Evolutionary conservation across 1,140 invertebrate species (phyloP).

Genomic region (Oscheius sp.): DNA sequence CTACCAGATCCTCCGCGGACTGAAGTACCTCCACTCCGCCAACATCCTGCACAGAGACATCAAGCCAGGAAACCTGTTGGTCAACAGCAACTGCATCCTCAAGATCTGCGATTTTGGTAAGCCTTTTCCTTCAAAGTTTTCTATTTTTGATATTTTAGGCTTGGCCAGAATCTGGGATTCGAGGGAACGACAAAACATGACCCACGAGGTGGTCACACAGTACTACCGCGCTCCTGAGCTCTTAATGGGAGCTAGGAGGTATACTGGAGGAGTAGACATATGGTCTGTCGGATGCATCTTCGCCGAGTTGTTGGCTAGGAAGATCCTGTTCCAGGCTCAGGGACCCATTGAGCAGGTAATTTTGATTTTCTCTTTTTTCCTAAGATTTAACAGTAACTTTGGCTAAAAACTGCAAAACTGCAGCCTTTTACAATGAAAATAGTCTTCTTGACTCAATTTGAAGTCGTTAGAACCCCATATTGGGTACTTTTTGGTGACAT

Average conservation of each 20-base stretch:
- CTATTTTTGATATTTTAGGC: too few relatives aligned
- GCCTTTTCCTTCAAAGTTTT: too few relatives aligned
- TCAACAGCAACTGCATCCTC: constrained; percentile 99
- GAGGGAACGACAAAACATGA: constrained; percentile 88
- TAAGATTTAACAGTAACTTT: constrained; percentile 2
- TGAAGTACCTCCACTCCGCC: constrained; percentile 99
- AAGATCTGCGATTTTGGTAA: constrained; percentile 99
- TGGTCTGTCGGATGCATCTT: constrained; percentile 99
- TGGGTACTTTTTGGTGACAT: too few relatives aligned
- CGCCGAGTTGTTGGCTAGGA: constrained; percentile 85
- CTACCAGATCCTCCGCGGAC: constrained; percentile 96
- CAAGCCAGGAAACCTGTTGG: constrained; percentile 93
- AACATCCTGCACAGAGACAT: constrained; percentile 97
- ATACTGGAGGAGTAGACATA: constrained; percentile 82
- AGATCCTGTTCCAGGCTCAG: constrained; percentile 94
- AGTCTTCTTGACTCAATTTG: too few relatives aligned
- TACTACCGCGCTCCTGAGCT: constrained; percentile 78
- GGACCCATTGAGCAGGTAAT: constrained; percentile 85
- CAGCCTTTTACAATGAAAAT: too few relatives aligned
- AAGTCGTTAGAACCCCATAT: too few relatives aligned
- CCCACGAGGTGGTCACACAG: constrained; percentile 82
- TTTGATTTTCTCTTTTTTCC: constrained; percentile 10
- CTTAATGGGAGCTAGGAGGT: constrained; percentile 64
- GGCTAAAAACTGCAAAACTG: neutral
- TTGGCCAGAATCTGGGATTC: constrained; percentile 94